Evolutionary conservation across 2,113 vertebrate species (phyloP), one percentile per base, ranked within the genome.

Genomic region (Pica pica): DNA sequence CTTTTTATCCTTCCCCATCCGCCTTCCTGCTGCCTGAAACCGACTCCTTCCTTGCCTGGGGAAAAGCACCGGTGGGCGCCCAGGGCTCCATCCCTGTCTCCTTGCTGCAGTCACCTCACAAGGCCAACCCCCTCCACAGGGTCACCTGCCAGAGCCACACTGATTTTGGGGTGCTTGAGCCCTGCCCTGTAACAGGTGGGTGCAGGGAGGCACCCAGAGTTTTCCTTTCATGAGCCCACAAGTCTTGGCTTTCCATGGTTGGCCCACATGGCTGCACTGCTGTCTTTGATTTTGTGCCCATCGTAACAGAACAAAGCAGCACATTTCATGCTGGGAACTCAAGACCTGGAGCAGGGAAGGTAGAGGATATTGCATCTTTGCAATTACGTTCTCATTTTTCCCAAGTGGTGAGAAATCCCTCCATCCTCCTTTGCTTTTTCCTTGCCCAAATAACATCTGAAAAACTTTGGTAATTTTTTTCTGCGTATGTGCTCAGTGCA

Each of bases 81-180:
- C 5, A 0, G 18, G 63, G 20, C 60, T 94, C 42, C 24, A 39
- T 67, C 33, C 31, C 44, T 1, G 0, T 18, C 49, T 68, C 33
- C 13, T 47, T 2, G 16, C 46, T 44, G 41, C 13, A 1, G 27
- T 23, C 1, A 3, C 74, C 21, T 61, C 46, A 2, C 2, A 31
- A 14, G 24, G 11, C 15, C 3, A 10, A 4, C 8, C 7, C 2
- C 1, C 24, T 56, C 41, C 2, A 1, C 31, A 1, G 1, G 28
- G 57, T 26, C 33, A 78, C 26, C 37, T 49, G 41, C 37, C 31
- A 33, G 28, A 81, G 27, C 33, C 7, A 3, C 31, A 1, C 1
- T 21, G 50, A 52, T 74, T 84, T 79, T 35, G 61, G 41, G 75
- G 57, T 7, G 35, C 33, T 64, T 37, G 61, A 87, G 44, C 61